Conservation (phyloP, 2,113 vertebrate genomes). For the Alaudala cheleensis region DNA sequence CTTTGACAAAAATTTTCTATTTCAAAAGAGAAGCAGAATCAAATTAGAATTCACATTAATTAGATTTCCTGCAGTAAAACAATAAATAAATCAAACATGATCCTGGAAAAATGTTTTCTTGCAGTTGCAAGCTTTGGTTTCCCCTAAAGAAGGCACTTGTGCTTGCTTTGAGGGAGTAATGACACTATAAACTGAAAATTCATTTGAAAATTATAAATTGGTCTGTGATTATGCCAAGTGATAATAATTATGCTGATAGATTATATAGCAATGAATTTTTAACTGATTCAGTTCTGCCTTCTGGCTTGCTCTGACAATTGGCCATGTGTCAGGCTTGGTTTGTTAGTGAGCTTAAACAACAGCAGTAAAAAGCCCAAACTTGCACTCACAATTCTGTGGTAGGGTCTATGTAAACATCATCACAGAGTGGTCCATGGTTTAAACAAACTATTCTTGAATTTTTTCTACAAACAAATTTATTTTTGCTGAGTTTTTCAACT, state of each 20-base stretch:
- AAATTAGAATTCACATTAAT: slow-evolving; percentile 58
- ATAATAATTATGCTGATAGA: slow-evolving; percentile 63
- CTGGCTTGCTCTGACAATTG: neutral
- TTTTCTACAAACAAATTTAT: neutral
- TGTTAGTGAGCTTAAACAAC: neutral
- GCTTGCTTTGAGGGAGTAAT: slow-evolving; percentile 29
- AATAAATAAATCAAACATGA: slow-evolving; percentile 49
- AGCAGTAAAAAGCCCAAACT: neutral
- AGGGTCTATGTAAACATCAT: neutral
- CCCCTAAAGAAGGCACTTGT: slow-evolving; percentile 40
- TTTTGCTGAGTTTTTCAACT: neutral
- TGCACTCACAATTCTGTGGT: neutral
- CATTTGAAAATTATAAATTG: slow-evolving; percentile 49
- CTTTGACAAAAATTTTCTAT: neutral
- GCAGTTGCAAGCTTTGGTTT: slow-evolving; percentile 12
- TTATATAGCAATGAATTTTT: neutral
- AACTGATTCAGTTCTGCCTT: neutral
- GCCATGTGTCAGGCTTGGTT: neutral
- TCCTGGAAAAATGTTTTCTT: slow-evolving; percentile 16
- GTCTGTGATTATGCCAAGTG: slow-evolving; percentile 29
- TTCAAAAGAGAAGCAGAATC: slow-evolving; percentile 46
- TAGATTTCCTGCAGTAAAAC: slow-evolving; percentile 46
- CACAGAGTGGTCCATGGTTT: neutral
- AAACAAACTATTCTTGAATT: neutral
- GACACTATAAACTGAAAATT: slow-evolving; percentile 24